Conservation (phyloP, 1,140 invertebrate species). For the Cydia fagiglandana region DNA sequence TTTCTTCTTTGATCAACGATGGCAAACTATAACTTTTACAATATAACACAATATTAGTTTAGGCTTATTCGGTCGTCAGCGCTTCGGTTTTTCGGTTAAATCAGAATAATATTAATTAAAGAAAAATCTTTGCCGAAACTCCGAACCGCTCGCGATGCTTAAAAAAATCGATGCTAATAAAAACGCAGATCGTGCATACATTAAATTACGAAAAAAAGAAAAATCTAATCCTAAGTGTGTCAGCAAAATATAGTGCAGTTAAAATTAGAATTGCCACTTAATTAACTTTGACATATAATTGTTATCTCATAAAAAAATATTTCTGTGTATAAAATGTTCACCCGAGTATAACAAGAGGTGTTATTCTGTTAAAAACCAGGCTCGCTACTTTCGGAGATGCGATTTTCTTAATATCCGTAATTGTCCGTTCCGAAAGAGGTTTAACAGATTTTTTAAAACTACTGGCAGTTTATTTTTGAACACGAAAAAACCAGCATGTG, state of each 20-base stretch:
- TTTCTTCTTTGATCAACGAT: conserved; percentile 74
- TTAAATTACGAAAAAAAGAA: conserved; percentile 75
- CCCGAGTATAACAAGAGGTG: conserved; percentile 66
- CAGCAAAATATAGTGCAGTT: conserved; percentile 78
- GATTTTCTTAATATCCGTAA: not conserved
- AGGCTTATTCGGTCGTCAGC: conserved; percentile 58
- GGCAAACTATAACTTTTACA: conserved; percentile 76
- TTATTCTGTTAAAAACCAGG: conserved; percentile 54
- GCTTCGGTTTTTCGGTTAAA: conserved; percentile 51
- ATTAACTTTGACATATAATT: conserved; percentile 76
- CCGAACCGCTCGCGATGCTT: conserved; percentile 58
- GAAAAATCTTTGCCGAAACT: conserved; percentile 61
- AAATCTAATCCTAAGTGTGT: conserved; percentile 75
- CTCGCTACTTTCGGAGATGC: not conserved
- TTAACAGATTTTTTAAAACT: conserved; percentile 31
- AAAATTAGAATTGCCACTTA: conserved; percentile 77
- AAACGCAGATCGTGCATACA: conserved; percentile 78
- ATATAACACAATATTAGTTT: conserved; percentile 74
- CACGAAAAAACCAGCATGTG: conserved; percentile 11
- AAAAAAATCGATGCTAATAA: conserved; percentile 67
- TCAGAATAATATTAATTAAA: conserved; percentile 66
- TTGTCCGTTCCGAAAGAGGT: not conserved
- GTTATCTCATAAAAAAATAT: conserved; percentile 72
- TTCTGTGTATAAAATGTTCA: conserved; percentile 78
- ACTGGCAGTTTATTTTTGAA: conserved; percentile 23